Evolutionary conservation across 2,113 vertebrate species (phyloP).

Genomic region (Bubo bubo): DNA sequence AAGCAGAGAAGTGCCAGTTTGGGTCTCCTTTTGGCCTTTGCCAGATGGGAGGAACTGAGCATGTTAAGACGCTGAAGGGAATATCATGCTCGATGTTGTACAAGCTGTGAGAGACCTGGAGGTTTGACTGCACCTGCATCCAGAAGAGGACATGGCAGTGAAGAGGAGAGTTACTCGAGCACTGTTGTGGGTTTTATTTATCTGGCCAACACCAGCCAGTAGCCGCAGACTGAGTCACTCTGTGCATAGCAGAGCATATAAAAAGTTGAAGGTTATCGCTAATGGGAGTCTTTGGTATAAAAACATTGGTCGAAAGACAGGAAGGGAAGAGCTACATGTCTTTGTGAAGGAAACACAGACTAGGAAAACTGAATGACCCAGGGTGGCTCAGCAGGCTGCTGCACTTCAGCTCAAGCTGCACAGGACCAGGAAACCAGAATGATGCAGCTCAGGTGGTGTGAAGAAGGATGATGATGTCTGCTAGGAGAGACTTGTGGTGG

Average conservation of each 20-base stretch:
- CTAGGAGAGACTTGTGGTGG: background rate
- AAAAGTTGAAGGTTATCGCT: background rate
- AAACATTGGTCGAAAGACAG: background rate
- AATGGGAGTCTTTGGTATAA: background rate
- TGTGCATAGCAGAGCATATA: background rate
- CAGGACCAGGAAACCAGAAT: background rate
- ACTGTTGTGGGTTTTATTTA: background rate
- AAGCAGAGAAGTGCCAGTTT: background rate
- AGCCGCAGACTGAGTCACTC: background rate
- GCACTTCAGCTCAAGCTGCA: background rate
- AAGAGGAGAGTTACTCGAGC: background rate
- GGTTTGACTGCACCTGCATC: background rate
- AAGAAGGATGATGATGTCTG: background rate
- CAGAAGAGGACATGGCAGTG: background rate
- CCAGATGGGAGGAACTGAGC: background rate
- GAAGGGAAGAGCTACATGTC: background rate
- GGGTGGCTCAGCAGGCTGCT: background rate
- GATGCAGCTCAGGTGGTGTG: background rate
- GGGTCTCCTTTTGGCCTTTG: background rate
- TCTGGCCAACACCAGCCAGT: background rate
- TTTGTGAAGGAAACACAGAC: background rate
- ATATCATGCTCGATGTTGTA: fast-evolving
- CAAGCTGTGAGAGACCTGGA: background rate
- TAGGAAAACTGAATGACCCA: background rate
- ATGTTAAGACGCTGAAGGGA: background rate